Conservation (phyloP, 2,797 vertebrate genomes). For the Enteromius mattozi region DNA sequence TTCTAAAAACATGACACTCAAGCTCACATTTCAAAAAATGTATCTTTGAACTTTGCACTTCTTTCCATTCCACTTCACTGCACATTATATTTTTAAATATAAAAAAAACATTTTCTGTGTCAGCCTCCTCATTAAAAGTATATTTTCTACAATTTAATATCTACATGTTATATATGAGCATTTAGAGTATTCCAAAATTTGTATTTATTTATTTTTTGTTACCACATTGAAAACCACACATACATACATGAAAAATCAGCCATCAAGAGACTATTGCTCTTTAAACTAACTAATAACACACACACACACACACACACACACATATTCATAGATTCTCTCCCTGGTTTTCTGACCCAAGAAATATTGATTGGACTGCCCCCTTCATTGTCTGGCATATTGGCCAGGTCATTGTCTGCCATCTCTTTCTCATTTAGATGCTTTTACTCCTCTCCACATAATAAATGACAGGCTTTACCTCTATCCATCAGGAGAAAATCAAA, state of each 20-base stretch:
- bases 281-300: background rate
- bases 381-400: constrained; percentile 46
- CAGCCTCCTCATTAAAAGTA: background rate
- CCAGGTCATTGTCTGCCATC: constrained; percentile 48
- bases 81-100: background rate
- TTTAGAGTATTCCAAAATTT: background rate
- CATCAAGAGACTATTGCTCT: background rate
- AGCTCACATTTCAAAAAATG: background rate
- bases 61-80: background rate
- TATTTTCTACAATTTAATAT: background rate
- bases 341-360: constrained; percentile 53
- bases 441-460: constrained; percentile 82
- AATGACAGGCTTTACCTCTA: constrained; percentile 66
- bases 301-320: constrained; percentile 16
- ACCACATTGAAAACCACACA: background rate
- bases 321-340: background rate
- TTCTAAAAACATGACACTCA: background rate
- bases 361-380: constrained; percentile 59
- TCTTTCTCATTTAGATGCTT: constrained; percentile 64
- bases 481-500: constrained; percentile 66
- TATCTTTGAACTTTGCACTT: background rate
- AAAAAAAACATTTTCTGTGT: background rate
- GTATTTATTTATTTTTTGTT: background rate
- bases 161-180: background rate
- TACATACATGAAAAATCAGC: background rate